phyloP scores from a whole-genome alignment of 2,113 vertebrate genomes.

The Catagonus wagneri region DNA sequence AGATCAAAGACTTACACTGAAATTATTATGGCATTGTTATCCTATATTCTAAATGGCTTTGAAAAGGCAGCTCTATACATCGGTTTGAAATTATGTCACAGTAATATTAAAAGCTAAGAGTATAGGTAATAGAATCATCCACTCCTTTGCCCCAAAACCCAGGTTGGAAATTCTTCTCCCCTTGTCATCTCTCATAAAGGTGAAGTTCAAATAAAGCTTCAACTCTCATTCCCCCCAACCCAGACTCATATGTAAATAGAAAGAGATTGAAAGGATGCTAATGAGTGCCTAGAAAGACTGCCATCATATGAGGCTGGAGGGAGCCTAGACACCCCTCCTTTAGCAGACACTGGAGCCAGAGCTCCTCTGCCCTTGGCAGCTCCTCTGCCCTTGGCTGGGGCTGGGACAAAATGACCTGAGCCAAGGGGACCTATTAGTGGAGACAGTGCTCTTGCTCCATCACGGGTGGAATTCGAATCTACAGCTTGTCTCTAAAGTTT shows the following conservation, averaged over 20 bases:
- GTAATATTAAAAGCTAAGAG: constrained; percentile 39
- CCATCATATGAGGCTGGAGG: background rate
- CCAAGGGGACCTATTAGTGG: background rate
- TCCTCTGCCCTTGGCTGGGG: background rate
- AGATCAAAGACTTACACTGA: constrained; percentile 80
- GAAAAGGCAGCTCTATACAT: constrained; percentile 69
- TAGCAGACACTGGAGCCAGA: background rate
- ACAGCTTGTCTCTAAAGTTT: background rate
- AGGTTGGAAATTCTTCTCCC: constrained; percentile 45
- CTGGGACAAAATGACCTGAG: background rate
- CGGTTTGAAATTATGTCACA: constrained; percentile 73
- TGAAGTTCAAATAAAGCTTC: background rate
- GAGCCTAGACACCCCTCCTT: background rate
- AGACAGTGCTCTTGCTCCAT: fast-evolving
- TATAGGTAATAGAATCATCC: constrained; percentile 40
- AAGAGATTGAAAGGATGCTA: background rate
- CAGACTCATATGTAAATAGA: too few species aligned
- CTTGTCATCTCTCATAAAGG: constrained; percentile 36
- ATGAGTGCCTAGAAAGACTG: background rate
- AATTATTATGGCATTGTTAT: constrained; percentile 79
- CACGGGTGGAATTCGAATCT: background rate
- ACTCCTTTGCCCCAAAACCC: constrained; percentile 51
- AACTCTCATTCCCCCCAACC: background rate
- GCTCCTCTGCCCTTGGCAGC: background rate
- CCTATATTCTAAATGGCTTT: constrained; percentile 71